phyloP scores from a whole-genome alignment of 2,888 invertebrate genomes.

The Trissolcus brochymenae region DNA sequence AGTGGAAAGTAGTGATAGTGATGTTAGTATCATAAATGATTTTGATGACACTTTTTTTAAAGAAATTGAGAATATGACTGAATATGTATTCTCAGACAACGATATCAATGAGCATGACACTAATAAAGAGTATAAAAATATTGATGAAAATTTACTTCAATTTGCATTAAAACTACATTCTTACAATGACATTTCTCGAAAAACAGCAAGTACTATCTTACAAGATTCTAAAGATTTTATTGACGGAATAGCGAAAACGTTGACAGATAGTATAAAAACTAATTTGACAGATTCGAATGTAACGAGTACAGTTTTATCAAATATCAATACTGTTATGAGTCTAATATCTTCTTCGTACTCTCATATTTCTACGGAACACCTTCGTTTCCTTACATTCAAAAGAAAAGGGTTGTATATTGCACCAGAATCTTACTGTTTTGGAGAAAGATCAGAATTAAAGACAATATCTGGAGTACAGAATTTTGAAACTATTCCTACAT shows the following conservation, averaged over 20 bases:
- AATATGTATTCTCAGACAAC: background rate
- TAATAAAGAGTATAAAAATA: background rate
- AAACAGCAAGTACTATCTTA: constrained; percentile 1
- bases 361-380: constrained; percentile 1
- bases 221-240: background rate
- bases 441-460: constrained; percentile 11
- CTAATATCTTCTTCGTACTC: background rate
- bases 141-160: background rate
- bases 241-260: background rate
- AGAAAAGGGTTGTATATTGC: constrained; percentile 10
- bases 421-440: constrained; percentile 3
- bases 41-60: background rate
- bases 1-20: background rate
- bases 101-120: background rate
- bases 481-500: background rate
- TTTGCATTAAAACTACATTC: background rate
- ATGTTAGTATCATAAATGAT: background rate
- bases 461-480: background rate
- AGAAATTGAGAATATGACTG: background rate
- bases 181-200: background rate
- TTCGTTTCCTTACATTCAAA: background rate
- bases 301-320: background rate
- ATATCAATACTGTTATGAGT: background rate
- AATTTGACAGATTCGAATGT: background rate
- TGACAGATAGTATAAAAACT: background rate